A percentile compares a stretch with the other conserved stretches of the same genome.
Evolutionary conservation across 2,113 vertebrate species (phyloP).

Genomic region (Pterocles gutturalis): DNA sequence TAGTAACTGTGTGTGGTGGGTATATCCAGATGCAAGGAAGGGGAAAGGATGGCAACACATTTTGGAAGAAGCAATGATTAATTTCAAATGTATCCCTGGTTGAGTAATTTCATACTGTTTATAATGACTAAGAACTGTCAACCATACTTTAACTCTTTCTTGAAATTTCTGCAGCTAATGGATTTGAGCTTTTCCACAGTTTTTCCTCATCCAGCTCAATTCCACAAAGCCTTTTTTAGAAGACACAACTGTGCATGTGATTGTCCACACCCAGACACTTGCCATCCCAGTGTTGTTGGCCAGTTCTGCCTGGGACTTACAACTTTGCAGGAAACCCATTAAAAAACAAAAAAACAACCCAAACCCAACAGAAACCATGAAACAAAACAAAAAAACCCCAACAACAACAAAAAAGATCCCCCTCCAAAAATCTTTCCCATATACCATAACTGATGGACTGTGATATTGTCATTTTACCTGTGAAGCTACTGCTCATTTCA

Average conservation of each 20-base stretch:
- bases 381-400: no score
- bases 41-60: background rate
- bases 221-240: background rate
- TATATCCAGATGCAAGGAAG: background rate
- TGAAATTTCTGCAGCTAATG: background rate
- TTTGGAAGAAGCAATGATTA: background rate
- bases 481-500: slow-evolving; percentile 99
- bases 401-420: background rate
- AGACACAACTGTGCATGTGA: background rate
- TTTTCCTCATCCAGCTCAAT: background rate
- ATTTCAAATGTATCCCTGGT: background rate
- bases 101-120: background rate
- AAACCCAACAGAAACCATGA: no score
- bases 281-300: background rate
- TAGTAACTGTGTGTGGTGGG: background rate
- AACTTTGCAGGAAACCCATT: background rate
- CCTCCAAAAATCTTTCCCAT: background rate
- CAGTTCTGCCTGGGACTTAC: background rate
- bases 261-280: background rate
- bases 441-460: background rate
- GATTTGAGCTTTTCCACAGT: background rate
- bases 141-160: background rate
- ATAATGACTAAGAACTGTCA: background rate
- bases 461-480: slow-evolving; percentile 81
- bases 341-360: background rate